These are phyloP conservation scores for Lasaia peninsularis DNA, from an alignment of 1,140 invertebrate genomes.

Conservation along the genomic window DNA sequence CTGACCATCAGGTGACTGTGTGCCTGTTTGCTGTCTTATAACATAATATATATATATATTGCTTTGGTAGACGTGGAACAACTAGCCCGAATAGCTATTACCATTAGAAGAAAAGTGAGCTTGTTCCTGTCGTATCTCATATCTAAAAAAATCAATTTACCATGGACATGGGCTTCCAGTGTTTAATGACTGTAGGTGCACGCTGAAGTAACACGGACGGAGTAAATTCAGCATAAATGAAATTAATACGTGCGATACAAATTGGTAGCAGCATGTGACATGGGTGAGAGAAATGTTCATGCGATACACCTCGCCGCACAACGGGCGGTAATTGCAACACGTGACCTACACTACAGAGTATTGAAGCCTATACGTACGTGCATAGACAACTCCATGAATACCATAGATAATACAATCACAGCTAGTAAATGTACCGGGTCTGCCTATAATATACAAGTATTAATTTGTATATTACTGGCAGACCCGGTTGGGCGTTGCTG, in stretches of 20 bases:
- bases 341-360: background rate
- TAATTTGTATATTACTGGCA: too few relatives aligned
- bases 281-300: background rate
- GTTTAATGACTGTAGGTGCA: conserved; percentile 1
- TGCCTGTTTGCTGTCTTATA: too few relatives aligned
- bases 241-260: conserved; percentile 4
- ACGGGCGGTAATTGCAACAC: background rate
- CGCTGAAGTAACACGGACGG: background rate
- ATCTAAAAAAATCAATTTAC: background rate
- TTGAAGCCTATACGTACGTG: background rate
- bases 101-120: too few relatives aligned
- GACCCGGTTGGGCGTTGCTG: too few relatives aligned
- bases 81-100: too few relatives aligned
- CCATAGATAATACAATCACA: too few relatives aligned
- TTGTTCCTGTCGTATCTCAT: background rate
- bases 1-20: too few relatives aligned
- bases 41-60: too few relatives aligned
- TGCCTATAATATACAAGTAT: too few relatives aligned
- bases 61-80: too few relatives aligned
- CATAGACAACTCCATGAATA: too few relatives aligned
- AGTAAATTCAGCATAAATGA: background rate
- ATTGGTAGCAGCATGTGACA: background rate
- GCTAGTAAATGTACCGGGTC: too few relatives aligned
- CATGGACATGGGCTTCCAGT: background rate
- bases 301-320: background rate